phyloP scores from a whole-genome alignment of 1,140 invertebrate genomes.

The roundworm (Caenorhabditis elegans) region DNA sequence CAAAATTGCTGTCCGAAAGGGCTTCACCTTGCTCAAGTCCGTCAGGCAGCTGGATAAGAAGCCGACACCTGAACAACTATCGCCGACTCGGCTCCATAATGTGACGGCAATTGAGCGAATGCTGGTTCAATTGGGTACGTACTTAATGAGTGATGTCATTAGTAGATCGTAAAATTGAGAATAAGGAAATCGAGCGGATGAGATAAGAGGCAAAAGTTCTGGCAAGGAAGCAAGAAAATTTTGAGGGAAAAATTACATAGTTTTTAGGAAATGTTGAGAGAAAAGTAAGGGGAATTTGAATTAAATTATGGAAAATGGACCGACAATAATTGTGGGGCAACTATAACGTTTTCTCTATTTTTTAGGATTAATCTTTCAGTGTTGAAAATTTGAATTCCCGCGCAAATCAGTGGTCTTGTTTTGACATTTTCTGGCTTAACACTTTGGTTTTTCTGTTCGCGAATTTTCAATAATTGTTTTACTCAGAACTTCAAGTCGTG shows the following conservation, averaged over 20 bases:
- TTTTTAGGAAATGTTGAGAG: too few species aligned
- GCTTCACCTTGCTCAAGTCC: conserved; percentile 67
- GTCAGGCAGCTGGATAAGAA: conserved; percentile 63
- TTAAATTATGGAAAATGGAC: background rate
- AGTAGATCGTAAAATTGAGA: conserved; percentile 2
- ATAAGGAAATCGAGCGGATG: background rate
- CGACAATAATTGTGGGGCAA: too few species aligned
- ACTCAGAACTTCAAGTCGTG: too few species aligned
- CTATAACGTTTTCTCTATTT: too few species aligned
- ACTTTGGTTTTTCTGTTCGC: too few species aligned
- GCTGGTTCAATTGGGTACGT: conserved; percentile 77
- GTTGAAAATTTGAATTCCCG: too few species aligned
- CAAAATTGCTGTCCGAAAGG: conserved; percentile 60
- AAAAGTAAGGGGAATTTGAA: background rate
- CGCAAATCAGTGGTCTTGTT: too few species aligned
- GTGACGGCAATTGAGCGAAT: conserved; percentile 87
- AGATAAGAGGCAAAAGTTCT: background rate
- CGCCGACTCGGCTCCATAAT: conserved; percentile 78
- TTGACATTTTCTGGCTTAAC: too few species aligned
- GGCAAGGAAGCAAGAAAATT: background rate
- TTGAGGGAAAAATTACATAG: too few species aligned
- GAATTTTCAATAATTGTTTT: too few species aligned
- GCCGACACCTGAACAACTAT: conserved; percentile 58
- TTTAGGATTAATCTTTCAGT: too few species aligned
- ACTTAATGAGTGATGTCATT: background rate